Conservation (phyloP, 2,888 invertebrate species). For the Hemithea aestivaria region DNA sequence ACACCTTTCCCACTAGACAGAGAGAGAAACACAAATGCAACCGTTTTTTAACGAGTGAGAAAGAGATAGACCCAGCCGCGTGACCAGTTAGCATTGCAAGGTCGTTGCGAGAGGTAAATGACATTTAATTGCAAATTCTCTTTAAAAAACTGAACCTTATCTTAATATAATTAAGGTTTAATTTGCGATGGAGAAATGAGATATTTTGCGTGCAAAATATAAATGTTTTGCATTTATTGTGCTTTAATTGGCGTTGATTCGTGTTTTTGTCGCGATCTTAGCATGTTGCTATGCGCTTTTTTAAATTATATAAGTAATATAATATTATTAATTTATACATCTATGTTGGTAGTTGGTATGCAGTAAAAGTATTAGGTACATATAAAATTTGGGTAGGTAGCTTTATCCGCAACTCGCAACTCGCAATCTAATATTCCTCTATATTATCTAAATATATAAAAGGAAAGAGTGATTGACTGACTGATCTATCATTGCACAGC, state of each 20-base stretch:
- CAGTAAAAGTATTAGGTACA: too few relatives aligned
- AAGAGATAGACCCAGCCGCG: conserved; percentile 48
- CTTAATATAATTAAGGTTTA: conserved; percentile 6
- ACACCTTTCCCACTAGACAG: conserved; percentile 37
- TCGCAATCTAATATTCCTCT: too few relatives aligned
- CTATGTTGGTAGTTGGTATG: too few relatives aligned
- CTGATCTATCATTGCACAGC: too few relatives aligned
- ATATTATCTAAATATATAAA: too few relatives aligned
- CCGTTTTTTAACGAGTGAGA: conserved; percentile 30
- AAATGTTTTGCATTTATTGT: conserved; percentile 53
- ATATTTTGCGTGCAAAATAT: conserved; percentile 61
- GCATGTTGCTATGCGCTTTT: conserved; percentile 26
- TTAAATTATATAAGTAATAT: background rate
- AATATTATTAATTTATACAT: too few relatives aligned
- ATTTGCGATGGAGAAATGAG: conserved; percentile 20
- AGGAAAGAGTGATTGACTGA: too few relatives aligned
- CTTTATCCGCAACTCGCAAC: too few relatives aligned
- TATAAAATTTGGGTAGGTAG: too few relatives aligned
- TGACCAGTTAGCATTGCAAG: conserved; percentile 78
- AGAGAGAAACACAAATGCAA: conserved; percentile 32
- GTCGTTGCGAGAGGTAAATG: conserved; percentile 70
- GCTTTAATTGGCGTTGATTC: conserved; percentile 38
- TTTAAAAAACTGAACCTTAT: conserved; percentile 21
- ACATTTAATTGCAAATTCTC: conserved; percentile 38
- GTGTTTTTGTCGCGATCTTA: conserved; percentile 24